Base-by-base conservation (phyloP, 2,797 vertebrate species). In the Esox lucius region DNA sequence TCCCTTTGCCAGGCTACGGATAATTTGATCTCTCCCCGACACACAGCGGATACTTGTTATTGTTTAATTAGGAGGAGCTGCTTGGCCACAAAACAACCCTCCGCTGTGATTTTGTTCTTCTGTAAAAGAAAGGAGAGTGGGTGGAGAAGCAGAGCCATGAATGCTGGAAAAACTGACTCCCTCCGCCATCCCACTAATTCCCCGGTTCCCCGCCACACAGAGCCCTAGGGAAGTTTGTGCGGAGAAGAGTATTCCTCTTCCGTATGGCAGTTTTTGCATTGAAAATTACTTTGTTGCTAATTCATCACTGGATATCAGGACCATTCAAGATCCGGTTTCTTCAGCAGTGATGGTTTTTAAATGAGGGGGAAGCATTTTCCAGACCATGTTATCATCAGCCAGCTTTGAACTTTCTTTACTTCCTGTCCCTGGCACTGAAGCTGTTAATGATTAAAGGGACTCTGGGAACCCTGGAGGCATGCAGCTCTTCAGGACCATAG, bases 51-150 rank as follows among this genome's bases (percentile, higher is more conserved):
- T 81, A 78, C 78, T 76, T 79, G 82, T 78, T 79, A 70, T 86
- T 90, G 89, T 91, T 85, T 91, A 90, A 92, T 91, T 90, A 91
- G 90, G 87, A 87, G 83, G 84, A 87, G 85, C 53, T 24, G 86
- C 68, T 83, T 83, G 69, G 78, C 82, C 72, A 72, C 80, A 82
- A 75, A 26, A 78, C 80, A 80, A 73, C 84, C 88, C 83, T 90
- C 89, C 82, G 70, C 81, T 75, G 87, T 85, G 91, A 91, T 81
- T 85, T 78, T 24, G 75, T 80, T 85, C 51, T 68, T 85, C 51
- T 69, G 74, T 84, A 83, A 83, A 80, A 87, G 86, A 86, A 86
- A 78, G 71, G 79, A 0, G 84, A 69, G 88, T 92, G 84, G 91
- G 91, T 70, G 88, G 87, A 84, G 77, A 81, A 86, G 86, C 82